These are phyloP conservation scores for Caradrina clavipalpis DNA, from an alignment of 2,888 invertebrate species.

Conservation along the genomic window DNA sequence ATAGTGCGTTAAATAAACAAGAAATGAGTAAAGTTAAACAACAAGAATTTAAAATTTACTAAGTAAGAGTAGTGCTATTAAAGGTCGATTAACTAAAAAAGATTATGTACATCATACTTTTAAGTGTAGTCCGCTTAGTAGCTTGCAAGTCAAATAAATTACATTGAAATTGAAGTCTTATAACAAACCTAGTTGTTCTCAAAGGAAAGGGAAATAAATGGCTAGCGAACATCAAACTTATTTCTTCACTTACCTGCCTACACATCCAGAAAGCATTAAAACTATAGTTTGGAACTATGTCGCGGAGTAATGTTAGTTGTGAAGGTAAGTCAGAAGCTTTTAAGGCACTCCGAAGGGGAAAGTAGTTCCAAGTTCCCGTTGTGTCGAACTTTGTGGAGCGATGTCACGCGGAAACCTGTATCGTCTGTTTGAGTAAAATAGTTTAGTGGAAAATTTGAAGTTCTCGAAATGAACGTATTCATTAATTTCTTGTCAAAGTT, in stretches of 20 bases:
- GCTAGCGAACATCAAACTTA: not conserved
- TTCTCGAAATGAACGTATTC: not conserved
- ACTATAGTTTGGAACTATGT: constrained; percentile 59
- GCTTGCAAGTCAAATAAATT: too few species aligned
- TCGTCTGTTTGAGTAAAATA: constrained; percentile 36
- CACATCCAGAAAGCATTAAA: constrained; percentile 39
- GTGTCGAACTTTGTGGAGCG: constrained; percentile 51
- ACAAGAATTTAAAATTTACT: too few species aligned
- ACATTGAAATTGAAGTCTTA: too few species aligned
- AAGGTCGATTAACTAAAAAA: too few species aligned
- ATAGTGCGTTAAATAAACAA: too few species aligned
- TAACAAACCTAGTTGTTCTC: not conserved
- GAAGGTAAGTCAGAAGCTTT: constrained; percentile 62
- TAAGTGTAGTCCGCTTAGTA: too few species aligned
- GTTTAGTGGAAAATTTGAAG: constrained; percentile 3
- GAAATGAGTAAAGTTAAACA: too few species aligned
- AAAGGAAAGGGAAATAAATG: constrained; percentile 2
- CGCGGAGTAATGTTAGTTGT: constrained; percentile 57
- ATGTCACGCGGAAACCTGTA: constrained; percentile 50
- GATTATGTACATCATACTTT: too few species aligned
- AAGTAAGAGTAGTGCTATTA: too few species aligned
- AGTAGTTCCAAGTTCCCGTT: constrained; percentile 52
- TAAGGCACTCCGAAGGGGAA: constrained; percentile 57
- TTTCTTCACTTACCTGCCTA: constrained; percentile 23
- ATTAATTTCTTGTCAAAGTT: not conserved